Percentiles rank a stretch among this genome's conserved stretches.
Evolutionary conservation across 2,888 invertebrate species (phyloP).

Genomic region (Cheilosia variabilis): DNA sequence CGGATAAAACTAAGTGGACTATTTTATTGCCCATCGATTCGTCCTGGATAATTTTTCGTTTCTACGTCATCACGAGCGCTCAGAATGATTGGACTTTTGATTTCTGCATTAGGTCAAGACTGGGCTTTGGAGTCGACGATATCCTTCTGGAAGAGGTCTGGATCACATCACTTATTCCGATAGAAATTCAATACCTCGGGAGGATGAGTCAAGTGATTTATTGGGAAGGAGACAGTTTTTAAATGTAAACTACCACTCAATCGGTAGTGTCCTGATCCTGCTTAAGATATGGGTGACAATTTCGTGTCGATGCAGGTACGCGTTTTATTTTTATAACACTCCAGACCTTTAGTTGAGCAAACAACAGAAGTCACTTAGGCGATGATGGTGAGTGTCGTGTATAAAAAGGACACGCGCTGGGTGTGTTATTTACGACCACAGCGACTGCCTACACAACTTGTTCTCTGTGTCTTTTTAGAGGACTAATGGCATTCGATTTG

Average conservation of each 20-base stretch:
- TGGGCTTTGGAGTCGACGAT: neutral
- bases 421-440: neutral
- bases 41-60: conserved; percentile 46
- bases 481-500: neutral
- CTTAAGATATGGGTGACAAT: neutral
- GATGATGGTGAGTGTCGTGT: conserved; percentile 2
- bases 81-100: neutral
- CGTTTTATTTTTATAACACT: conserved; percentile 15
- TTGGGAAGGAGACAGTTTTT: conserved; percentile 16
- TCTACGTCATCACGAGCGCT: conserved; percentile 31
- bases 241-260: conserved; percentile 36
- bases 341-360: neutral
- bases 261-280: neutral
- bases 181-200: conserved; percentile 16
- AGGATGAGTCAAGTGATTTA: conserved; percentile 26
- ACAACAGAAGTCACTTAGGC: conserved; percentile 4
- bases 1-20: neutral
- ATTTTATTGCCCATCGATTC: conserved; percentile 48
- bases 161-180: neutral
- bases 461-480: neutral
- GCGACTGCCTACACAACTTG: neutral
- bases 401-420: neutral
- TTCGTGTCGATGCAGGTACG: conserved; percentile 13
- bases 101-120: no score
- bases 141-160: conserved; percentile 5